Evolutionary conservation across 2,888 invertebrate genomes (phyloP).

Genomic region (Drosophila helvetica): DNA sequence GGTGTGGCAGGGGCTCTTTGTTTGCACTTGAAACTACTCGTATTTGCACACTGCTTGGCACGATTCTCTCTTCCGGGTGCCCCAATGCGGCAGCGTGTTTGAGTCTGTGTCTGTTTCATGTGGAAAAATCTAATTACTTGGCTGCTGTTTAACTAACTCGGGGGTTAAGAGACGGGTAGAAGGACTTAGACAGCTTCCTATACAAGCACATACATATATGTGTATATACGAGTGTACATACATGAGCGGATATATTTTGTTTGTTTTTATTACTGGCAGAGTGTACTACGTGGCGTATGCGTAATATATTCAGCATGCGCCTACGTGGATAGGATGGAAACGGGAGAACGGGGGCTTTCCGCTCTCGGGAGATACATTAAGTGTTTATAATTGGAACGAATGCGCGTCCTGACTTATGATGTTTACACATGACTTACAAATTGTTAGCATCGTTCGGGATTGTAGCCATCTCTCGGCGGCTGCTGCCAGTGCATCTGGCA

Average conservation of each 20-base stretch:
- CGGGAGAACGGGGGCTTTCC: too few species aligned
- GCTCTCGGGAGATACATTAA: slow-evolving; percentile 64
- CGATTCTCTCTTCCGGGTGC: slow-evolving; percentile 9
- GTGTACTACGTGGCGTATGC: slow-evolving; percentile 35
- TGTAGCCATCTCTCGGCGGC: slow-evolving; percentile 27
- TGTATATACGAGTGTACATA: neutral
- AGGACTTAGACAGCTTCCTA: slow-evolving; percentile 21
- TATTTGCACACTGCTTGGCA: slow-evolving; percentile 52
- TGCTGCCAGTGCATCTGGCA: slow-evolving; percentile 14
- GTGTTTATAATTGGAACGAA: slow-evolving; percentile 76
- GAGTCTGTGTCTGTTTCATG: slow-evolving; percentile 46
- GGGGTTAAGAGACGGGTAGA: slow-evolving; percentile 14
- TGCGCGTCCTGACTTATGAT: slow-evolving; percentile 72
- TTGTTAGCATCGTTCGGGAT: slow-evolving; percentile 72
- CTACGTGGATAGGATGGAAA: slow-evolving; percentile 11
- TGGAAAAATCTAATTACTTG: slow-evolving; percentile 76
- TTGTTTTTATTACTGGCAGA: slow-evolving; percentile 57
- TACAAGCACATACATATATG: neutral
- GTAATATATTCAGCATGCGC: neutral
- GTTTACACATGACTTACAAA: slow-evolving; percentile 81
- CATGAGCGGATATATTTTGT: slow-evolving; percentile 49
- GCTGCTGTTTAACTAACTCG: slow-evolving; percentile 65
- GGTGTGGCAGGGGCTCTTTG: slow-evolving; percentile 52
- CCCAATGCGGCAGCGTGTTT: neutral
- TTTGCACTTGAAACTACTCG: slow-evolving; percentile 66